Conservation (phyloP, 2,797 vertebrate genomes). For the Enteromius anoplus region DNA sequence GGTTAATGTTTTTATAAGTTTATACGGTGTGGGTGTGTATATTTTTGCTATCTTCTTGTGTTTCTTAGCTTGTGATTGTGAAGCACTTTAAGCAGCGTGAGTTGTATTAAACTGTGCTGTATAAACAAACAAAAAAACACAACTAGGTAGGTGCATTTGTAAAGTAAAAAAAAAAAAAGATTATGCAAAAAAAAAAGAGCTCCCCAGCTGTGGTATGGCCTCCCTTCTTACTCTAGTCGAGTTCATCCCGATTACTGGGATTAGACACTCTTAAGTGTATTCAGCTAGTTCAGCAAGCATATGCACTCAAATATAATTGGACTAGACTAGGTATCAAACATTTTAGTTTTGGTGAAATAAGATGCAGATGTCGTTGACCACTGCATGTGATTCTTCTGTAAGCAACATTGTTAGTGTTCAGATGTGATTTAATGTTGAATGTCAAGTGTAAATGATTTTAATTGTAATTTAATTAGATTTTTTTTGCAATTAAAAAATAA, state of each 20-base stretch:
- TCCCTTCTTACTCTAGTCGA: not conserved
- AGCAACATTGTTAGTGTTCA: not conserved
- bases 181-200: not conserved
- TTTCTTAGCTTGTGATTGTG: not conserved
- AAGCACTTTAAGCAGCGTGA: not conserved
- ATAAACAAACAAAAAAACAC: not conserved
- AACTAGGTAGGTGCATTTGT: not conserved
- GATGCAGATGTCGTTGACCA: not conserved
- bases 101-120: not conserved
- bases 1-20: not conserved
- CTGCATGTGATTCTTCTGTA: not conserved
- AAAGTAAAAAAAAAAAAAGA: not conserved
- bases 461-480: not conserved
- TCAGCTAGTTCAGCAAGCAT: not conserved
- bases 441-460: not conserved
- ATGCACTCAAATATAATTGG: not conserved
- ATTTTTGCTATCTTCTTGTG: not conserved
- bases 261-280: constrained; percentile 9
- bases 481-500: not conserved
- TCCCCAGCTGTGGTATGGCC: not conserved
- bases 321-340: not conserved
- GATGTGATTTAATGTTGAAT: not conserved
- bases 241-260: constrained; percentile 1
- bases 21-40: not conserved
- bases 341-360: not conserved